phyloP scores from a whole-genome alignment of 2,888 invertebrate genomes.

The Troglohyphantes excavatus region DNA sequence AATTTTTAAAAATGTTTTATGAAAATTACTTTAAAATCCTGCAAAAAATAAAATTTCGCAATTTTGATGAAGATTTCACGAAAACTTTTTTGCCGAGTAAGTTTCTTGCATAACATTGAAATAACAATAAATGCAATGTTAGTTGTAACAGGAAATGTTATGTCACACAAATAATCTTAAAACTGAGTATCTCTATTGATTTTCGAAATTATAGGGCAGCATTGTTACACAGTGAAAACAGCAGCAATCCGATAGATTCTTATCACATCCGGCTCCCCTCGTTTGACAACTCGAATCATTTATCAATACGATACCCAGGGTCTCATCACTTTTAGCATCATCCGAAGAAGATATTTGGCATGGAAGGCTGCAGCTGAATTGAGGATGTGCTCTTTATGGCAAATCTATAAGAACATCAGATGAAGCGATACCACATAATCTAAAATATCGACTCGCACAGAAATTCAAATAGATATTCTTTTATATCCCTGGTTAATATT shows the following conservation, averaged over 20 bases:
- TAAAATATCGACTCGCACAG: constrained; percentile 5
- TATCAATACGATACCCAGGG: not conserved
- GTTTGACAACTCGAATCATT: constrained; percentile 16
- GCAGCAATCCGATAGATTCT: not conserved
- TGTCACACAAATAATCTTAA: no score
- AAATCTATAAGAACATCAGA: constrained; percentile 15
- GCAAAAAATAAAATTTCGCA: no score
- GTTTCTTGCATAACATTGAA: no score
- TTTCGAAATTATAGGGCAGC: not conserved
- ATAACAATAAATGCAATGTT: no score
- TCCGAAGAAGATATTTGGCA: not conserved
- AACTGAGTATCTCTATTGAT: not conserved
- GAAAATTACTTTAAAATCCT: no score
- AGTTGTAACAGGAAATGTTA: no score
- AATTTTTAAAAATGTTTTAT: no score
- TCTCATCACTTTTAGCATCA: not conserved
- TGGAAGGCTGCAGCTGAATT: constrained; percentile 19
- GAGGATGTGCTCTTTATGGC: not conserved
- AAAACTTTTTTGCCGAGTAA: no score
- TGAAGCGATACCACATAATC: not conserved
- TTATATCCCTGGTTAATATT: not conserved
- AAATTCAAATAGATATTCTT: not conserved
- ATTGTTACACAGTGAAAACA: not conserved
- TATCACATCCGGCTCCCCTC: constrained; percentile 2
- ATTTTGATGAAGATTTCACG: no score